Conservation (phyloP, 2,113 vertebrate genomes). For the Gobius niger region DNA sequence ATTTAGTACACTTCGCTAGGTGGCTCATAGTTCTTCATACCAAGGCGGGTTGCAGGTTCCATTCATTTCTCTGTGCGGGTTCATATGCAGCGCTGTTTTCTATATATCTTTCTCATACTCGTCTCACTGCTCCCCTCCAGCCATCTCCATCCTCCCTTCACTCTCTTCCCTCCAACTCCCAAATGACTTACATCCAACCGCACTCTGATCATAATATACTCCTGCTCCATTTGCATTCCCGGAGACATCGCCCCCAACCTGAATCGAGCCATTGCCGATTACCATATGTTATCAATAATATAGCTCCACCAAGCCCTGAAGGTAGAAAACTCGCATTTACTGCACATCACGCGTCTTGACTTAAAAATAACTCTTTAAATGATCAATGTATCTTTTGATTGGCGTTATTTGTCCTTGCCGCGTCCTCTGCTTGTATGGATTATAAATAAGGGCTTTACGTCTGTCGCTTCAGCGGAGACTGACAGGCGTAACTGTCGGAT, state of each 20-base stretch:
- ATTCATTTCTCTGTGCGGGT: no score
- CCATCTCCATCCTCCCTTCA: background rate
- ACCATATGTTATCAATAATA: constrained; percentile 26
- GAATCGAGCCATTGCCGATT: constrained; percentile 9
- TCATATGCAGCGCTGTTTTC: background rate
- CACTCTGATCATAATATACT: constrained; percentile 2
- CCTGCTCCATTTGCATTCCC: constrained; percentile 15
- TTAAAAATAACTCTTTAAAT: no score
- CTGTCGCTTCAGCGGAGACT: background rate
- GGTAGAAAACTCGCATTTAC: background rate
- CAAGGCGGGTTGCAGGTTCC: no score
- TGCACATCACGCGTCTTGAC: background rate
- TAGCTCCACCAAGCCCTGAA: background rate
- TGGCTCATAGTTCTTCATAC: no score
- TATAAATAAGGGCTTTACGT: background rate
- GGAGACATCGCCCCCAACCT: background rate
- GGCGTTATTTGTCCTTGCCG: background rate
- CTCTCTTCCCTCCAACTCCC: background rate
- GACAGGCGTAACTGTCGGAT: background rate
- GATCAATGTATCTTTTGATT: no score
- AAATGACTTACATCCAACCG: constrained; percentile 13
- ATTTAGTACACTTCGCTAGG: no score
- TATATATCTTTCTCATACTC: background rate
- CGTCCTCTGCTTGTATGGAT: background rate
- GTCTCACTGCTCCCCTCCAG: background rate